Evolutionary conservation across 37 sponge, comb jelly and placozoan species (phyloP).

Genomic region (Tethya wilhelma): DNA sequence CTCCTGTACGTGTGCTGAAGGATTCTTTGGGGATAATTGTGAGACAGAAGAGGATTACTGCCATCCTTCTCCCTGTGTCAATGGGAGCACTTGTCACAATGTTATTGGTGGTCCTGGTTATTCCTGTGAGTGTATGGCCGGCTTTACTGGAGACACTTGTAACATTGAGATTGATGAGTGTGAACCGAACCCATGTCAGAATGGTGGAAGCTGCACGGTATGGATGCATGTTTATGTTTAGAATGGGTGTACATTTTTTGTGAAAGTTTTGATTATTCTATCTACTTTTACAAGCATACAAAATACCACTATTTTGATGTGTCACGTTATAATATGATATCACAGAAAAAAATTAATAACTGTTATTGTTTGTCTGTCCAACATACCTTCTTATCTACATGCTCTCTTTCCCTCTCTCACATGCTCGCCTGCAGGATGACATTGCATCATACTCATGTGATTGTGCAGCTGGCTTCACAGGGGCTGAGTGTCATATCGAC

Average conservation of each 20-base stretch:
- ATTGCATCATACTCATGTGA: constrained; percentile 11
- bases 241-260: too few species aligned
- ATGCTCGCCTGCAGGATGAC: not conserved
- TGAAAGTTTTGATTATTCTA: too few species aligned
- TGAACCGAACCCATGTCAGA: constrained; percentile 11
- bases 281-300: too few species aligned
- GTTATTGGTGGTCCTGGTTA: constrained; percentile 17
- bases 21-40: constrained; percentile 31
- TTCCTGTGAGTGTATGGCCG: constrained; percentile 30
- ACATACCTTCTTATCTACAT: not conserved
- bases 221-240: too few species aligned
- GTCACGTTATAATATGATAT: too few species aligned
- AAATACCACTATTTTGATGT: too few species aligned
- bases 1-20: constrained; percentile 11
- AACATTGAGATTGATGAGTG: constrained; percentile 26
- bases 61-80: constrained; percentile 26
- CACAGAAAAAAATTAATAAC: too few species aligned
- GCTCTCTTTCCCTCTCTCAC: not conserved
- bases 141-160: constrained; percentile 29
- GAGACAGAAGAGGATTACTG: constrained; percentile 23
- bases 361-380: too few species aligned
- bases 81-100: constrained; percentile 28
- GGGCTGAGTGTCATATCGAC: constrained; percentile 26
- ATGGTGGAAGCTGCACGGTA: constrained; percentile 40
- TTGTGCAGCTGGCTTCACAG: constrained; percentile 29